A percentile compares a stretch with the other conserved stretches of the same genome.
Conservation (phyloP, 2,797 vertebrate species). For the Oreortyx pictus region DNA sequence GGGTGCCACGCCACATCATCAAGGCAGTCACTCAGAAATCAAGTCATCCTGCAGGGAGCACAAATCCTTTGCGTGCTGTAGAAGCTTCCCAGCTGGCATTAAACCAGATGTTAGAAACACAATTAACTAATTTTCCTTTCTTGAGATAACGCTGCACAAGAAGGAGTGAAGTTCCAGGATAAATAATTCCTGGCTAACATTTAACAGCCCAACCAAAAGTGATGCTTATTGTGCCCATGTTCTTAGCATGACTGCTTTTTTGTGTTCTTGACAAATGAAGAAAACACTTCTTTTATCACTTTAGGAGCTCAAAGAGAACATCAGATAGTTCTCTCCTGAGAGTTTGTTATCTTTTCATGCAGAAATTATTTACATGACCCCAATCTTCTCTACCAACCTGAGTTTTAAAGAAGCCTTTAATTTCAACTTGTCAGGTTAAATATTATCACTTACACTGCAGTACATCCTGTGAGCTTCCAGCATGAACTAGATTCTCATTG, state of each 20-base stretch:
- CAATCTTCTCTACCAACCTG: neutral
- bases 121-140: constrained; percentile 22
- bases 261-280: neutral
- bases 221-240: constrained; percentile 23
- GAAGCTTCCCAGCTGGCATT: neutral
- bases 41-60: neutral
- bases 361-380: neutral
- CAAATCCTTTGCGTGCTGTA: neutral
- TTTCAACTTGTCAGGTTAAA: neutral
- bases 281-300: neutral
- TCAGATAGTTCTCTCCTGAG: neutral
- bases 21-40: neutral
- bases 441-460: neutral
- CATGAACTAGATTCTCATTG: neutral
- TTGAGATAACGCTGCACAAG: neutral
- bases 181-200: neutral
- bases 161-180: neutral
- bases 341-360: neutral
- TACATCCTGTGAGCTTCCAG: neutral
- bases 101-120: neutral
- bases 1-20: neutral
- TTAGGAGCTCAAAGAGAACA: constrained; percentile 15
- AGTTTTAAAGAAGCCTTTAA: neutral
- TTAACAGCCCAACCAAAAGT: constrained; percentile 31
- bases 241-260: constrained; percentile 6